Conservation (phyloP, 1,140 invertebrate genomes). For the Camponotus vicinus region DNA sequence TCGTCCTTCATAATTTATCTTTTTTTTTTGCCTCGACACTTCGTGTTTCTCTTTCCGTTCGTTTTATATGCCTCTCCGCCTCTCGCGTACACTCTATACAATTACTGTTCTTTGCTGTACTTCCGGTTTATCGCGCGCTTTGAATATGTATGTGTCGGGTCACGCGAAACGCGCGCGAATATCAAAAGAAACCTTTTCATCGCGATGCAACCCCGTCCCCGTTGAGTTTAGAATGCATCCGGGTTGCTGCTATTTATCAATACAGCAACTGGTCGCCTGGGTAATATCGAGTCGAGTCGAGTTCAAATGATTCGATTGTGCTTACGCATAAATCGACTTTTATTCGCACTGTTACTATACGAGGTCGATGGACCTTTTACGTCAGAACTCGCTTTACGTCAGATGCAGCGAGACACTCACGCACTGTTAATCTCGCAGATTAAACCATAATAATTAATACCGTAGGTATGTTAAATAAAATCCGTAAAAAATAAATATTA, state of each 20-base stretch:
- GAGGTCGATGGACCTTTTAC: conserved; percentile 25
- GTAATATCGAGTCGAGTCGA: conserved; percentile 31
- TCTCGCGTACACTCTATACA: background rate
- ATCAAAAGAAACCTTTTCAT: background rate
- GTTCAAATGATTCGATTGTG: conserved; percentile 20
- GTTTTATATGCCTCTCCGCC: background rate
- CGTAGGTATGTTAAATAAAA: background rate
- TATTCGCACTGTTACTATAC: conserved; percentile 6
- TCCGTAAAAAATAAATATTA: conserved; percentile 5
- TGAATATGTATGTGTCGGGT: background rate
- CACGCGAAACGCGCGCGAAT: background rate
- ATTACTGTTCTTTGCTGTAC: background rate
- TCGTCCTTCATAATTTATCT: background rate
- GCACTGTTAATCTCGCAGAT: background rate
- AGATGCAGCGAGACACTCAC: background rate
- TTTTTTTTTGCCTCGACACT: background rate
- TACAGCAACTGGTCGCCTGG: conserved; percentile 6
- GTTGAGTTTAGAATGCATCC: conserved; percentile 23
- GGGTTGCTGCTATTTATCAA: background rate
- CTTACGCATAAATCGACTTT: conserved; percentile 43
- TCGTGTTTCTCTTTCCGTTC: background rate
- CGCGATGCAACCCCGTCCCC: background rate
- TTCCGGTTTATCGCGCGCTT: background rate
- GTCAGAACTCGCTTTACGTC: conserved; percentile 1
- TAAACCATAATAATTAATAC: background rate